Base-by-base conservation (phyloP, 2,888 invertebrate genomes). In the Diogma glabrata region DNA sequence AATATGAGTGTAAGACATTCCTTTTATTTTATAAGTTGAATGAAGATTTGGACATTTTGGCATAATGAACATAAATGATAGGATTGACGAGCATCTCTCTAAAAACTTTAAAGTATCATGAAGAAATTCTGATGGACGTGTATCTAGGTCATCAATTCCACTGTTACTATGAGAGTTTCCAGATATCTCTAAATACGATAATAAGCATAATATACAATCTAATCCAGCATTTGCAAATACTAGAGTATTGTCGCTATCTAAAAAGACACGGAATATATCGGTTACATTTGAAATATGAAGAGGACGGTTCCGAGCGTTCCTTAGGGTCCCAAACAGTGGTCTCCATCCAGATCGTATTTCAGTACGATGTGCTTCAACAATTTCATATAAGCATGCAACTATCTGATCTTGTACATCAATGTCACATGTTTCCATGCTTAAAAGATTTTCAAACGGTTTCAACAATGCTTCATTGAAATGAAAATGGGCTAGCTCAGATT, bases 261-360 rank as follows among this genome's bases (percentile, higher is more conserved):
- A 78, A 67, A 95, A 97, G 20, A 92, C 89, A 64, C 88, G 84
- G 64, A 97, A 95, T 49, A 96, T 93, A 67, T 96, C 96, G 50
- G 88, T 72, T 53, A 89, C 80, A 58, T 84, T 84, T 46, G 79
- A 76, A 58, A 69, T 67, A 60, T 71, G 77, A 54, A 73, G 65
- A 60, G 77, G 76, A 1, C 74, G 70, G 60, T 84, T 85, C 43
- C 80, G 78, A 0, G 94, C 92, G 43, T 92, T 91, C 17, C 93
- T 79, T 40, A 97, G 70, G 1, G 95, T 93, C 10, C 93, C 93
- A 64, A 97, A 97, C 2, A 97, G 72, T 1, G 96, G 92, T 50
- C 95, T 76, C 96, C 96, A 97, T 0, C 96, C 96, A 0, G 93
- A 94, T 57, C 89, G 81, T 38, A 96, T 92, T 72, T 95, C 93